phyloP scores from a whole-genome alignment of 2,888 invertebrate species.

The Spodoptera picta region DNA sequence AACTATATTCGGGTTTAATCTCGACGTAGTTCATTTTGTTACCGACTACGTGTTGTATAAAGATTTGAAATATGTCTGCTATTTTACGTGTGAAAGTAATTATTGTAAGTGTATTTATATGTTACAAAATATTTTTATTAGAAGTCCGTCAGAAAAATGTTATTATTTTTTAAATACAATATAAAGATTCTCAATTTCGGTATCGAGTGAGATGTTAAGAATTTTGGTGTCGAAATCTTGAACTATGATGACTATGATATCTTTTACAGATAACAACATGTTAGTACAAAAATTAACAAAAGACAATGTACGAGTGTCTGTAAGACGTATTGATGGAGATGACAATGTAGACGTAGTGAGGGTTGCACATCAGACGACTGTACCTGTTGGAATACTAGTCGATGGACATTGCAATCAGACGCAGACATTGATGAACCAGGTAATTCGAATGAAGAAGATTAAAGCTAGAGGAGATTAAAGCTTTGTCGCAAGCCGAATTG shows the following conservation, averaged over 20 bases:
- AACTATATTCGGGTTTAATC: slow-evolving; percentile 15
- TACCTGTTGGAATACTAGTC: slow-evolving; percentile 67
- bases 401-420: slow-evolving; percentile 64
- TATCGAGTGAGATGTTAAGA: too few relatives aligned
- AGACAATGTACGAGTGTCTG: slow-evolving; percentile 60
- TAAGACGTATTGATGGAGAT: slow-evolving; percentile 49
- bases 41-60: slow-evolving; percentile 68
- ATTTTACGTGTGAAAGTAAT: slow-evolving; percentile 66
- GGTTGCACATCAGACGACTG: slow-evolving; percentile 59
- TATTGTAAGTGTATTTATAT: slow-evolving; percentile 58
- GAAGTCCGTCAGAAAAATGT: too few relatives aligned
- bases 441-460: slow-evolving; percentile 34
- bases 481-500: too few relatives aligned
- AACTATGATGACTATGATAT: too few relatives aligned
- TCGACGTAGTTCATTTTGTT: slow-evolving; percentile 48
- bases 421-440: slow-evolving; percentile 60
- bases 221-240: too few relatives aligned
- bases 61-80: slow-evolving; percentile 62
- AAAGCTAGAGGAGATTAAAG: neutral
- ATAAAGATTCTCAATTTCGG: too few relatives aligned
- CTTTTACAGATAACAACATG: slow-evolving; percentile 50
- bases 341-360: slow-evolving; percentile 36
- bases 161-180: too few relatives aligned
- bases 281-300: slow-evolving; percentile 49
- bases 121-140: neutral